Percentiles rank a stretch among this genome's conserved stretches.
Conservation (phyloP, 2,797 vertebrate species). For the Lepilemur ruficaudatus region DNA sequence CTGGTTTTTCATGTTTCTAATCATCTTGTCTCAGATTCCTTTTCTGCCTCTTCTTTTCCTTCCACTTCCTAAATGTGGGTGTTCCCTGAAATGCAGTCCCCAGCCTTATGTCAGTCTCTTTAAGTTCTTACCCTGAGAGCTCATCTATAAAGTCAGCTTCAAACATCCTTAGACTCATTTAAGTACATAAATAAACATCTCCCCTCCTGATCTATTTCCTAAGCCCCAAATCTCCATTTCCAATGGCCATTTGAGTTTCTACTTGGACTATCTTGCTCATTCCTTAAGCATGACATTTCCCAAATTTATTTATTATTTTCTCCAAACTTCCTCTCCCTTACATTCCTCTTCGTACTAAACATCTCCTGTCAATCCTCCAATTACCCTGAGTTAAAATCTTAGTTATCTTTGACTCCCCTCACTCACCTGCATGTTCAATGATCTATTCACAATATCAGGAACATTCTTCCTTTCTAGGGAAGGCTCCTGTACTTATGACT, state of each 20-base stretch:
- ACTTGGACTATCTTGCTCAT: neutral
- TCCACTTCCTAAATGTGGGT: neutral
- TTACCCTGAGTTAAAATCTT: neutral
- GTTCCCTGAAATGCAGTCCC: neutral
- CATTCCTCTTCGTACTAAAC: neutral
- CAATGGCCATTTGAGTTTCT: neutral
- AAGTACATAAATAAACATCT: neutral
- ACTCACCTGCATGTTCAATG: neutral
- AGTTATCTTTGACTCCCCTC: neutral
- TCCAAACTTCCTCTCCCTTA: neutral
- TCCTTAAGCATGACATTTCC: neutral
- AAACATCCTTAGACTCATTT: neutral
- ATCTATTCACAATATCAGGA: neutral
- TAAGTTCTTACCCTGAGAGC: neutral
- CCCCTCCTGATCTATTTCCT: neutral
- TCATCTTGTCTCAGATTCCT: constrained; percentile 11
- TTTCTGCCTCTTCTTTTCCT: neutral
- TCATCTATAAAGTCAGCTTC: neutral
- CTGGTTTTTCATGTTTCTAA: constrained; percentile 53
- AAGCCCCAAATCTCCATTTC: neutral
- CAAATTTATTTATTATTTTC: neutral
- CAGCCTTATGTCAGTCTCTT: neutral
- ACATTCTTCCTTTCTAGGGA: neutral
- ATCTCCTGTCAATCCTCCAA: neutral
- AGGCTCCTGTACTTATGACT: neutral